phyloP scores from a whole-genome alignment of 2,797 vertebrate genomes.

The Cirrhinus mrigala region DNA sequence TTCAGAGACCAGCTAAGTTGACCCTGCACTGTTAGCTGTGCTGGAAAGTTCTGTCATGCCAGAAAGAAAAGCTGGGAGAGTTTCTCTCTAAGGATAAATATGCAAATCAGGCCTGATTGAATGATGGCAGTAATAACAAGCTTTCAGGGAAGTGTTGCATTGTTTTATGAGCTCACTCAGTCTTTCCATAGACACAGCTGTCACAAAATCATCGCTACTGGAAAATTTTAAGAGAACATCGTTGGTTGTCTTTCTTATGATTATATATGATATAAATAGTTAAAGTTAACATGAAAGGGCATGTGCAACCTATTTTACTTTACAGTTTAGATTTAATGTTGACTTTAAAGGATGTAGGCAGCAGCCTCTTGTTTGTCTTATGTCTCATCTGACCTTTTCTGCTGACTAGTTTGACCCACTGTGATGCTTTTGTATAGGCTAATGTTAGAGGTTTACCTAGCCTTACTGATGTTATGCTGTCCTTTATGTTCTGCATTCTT shows the following conservation, averaged over 20 bases:
- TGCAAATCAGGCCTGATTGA: conserved; percentile 82
- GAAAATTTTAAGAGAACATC: conserved; percentile 65
- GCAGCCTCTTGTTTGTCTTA: conserved; percentile 46
- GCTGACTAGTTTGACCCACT: background rate
- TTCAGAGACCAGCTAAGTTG: conserved; percentile 38
- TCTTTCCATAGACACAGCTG: conserved; percentile 74
- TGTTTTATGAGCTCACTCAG: conserved; percentile 73
- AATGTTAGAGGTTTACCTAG: background rate
- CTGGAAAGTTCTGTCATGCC: conserved; percentile 11
- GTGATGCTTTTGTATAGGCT: conserved; percentile 2
- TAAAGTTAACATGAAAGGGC: background rate
- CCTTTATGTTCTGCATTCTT: background rate
- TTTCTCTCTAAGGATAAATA: conserved; percentile 73
- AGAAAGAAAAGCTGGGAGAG: conserved; percentile 55
- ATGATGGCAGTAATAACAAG: conserved; percentile 81
- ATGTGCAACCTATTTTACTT: conserved; percentile 2
- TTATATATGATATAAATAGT: conserved; percentile 53
- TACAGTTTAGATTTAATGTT: conserved; percentile 15
- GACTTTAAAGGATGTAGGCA: background rate
- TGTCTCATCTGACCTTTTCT: conserved; percentile 10
- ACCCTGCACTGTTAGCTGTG: conserved; percentile 7
- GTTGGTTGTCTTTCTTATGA: conserved; percentile 72
- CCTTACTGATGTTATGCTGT: background rate
- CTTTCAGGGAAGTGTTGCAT: conserved; percentile 70
- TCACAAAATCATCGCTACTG: conserved; percentile 75